These are phyloP conservation scores for Thereva unica DNA, from an alignment of 2,888 invertebrate genomes.

Conservation along the genomic window DNA sequence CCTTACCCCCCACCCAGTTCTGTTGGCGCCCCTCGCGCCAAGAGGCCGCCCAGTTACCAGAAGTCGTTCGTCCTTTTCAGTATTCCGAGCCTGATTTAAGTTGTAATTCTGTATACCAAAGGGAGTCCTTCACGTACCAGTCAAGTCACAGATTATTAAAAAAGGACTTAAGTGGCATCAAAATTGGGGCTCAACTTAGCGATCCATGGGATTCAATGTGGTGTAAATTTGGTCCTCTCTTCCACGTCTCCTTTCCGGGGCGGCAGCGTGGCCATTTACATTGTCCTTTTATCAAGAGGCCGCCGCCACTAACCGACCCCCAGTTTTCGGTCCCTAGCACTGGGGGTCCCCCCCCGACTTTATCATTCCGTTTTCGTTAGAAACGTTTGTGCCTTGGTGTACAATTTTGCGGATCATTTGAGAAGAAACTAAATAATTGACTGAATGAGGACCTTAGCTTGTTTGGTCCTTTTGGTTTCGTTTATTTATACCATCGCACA, in stretches of 20 bases:
- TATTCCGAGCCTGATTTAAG: slow-evolving; percentile 26
- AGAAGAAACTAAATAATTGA: slow-evolving; percentile 34
- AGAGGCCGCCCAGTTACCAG: too few relatives aligned
- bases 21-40: too few relatives aligned
- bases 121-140: slow-evolving; percentile 29
- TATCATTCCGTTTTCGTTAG: slow-evolving; percentile 7
- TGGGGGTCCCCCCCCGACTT: slow-evolving; percentile 7
- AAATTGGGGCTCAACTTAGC: slow-evolving; percentile 45
- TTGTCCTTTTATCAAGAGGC: slow-evolving; percentile 10
- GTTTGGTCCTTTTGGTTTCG: slow-evolving; percentile 17
- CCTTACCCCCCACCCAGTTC: background rate
- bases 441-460: slow-evolving; percentile 25
- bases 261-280: slow-evolving; percentile 1
- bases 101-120: slow-evolving; percentile 16
- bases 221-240: slow-evolving; percentile 44
- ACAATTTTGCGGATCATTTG: slow-evolving; percentile 35
- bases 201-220: slow-evolving; percentile 45
- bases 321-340: too few relatives aligned
- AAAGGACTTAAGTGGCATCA: slow-evolving; percentile 45
- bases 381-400: slow-evolving; percentile 15
- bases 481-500: slow-evolving; percentile 21
- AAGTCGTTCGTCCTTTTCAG: slow-evolving; percentile 8
- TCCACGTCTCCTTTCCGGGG: background rate
- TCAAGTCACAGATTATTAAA: slow-evolving; percentile 42
- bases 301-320: too few relatives aligned